Evolutionary conservation across 1,140 invertebrate genomes (phyloP).

Genomic region (Antheraea pernyi): DNA sequence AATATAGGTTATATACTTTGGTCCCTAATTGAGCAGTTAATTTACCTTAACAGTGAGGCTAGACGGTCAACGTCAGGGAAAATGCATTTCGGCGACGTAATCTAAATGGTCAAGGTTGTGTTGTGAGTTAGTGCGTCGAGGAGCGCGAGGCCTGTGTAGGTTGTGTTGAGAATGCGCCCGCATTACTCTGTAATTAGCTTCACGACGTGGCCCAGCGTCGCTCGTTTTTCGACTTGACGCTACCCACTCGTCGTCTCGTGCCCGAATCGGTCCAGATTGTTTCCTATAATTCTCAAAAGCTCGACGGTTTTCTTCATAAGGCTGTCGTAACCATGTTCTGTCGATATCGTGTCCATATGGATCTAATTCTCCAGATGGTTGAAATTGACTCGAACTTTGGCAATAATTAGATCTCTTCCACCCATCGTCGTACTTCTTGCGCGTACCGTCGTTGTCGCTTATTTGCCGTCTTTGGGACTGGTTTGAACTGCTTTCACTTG

Average conservation of each 20-base stretch:
- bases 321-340: constrained; percentile 75
- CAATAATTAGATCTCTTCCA: constrained; percentile 84
- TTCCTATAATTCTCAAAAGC: constrained; percentile 65
- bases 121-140: constrained; percentile 72
- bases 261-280: constrained; percentile 34
- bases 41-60: constrained; percentile 45
- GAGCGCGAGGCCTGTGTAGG: constrained; percentile 63
- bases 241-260: constrained; percentile 55
- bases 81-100: constrained; percentile 81
- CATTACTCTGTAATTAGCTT: constrained; percentile 58
- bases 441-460: constrained; percentile 79
- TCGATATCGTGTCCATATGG: constrained; percentile 79
- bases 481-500: constrained; percentile 85
- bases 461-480: constrained; percentile 83
- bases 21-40: constrained; percentile 73
- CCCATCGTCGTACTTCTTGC: constrained; percentile 82
- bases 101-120: constrained; percentile 80
- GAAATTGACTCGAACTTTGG: constrained; percentile 80
- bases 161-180: constrained; percentile 79
- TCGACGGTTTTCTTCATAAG: constrained; percentile 64
- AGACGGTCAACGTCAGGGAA: constrained; percentile 73
- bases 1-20: constrained; percentile 49
- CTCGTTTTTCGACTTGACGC: constrained; percentile 52
- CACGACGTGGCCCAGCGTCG: constrained; percentile 52
- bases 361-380: constrained; percentile 80